phyloP scores from a whole-genome alignment of 2,888 invertebrate species.

The Drosophila setosimentum region DNA sequence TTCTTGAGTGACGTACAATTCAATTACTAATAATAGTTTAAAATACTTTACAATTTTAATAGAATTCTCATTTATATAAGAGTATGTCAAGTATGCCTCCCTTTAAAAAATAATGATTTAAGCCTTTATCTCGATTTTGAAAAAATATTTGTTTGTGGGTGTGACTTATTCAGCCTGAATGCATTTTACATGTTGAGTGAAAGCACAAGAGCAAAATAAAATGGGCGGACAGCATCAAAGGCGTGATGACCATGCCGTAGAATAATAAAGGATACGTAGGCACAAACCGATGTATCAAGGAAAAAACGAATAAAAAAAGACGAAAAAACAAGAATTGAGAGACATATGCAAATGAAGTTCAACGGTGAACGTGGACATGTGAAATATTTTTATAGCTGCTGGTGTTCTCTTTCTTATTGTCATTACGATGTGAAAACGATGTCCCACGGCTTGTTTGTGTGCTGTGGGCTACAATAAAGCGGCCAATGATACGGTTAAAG shows the following conservation, averaged over 20 bases:
- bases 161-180: conserved; percentile 26
- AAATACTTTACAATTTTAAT: background rate
- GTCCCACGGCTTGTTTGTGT: conserved; percentile 4
- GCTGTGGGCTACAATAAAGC: conserved; percentile 52
- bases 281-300: background rate
- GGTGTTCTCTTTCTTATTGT: conserved; percentile 29
- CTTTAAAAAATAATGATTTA: background rate
- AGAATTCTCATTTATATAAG: background rate
- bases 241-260: conserved; percentile 16
- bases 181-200: conserved; percentile 32
- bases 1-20: background rate
- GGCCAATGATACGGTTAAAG: conserved; percentile 41
- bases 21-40: background rate
- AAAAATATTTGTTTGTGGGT: conserved; percentile 3
- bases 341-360: conserved; percentile 49
- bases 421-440: conserved; percentile 29
- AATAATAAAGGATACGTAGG: conserved; percentile 9
- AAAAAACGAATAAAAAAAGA: background rate
- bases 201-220: conserved; percentile 15
- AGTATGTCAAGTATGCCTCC: background rate
- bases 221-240: conserved; percentile 19
- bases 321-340: background rate
- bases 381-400: conserved; percentile 11
- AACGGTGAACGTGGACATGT: conserved; percentile 29
- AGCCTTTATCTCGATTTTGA: background rate